Evolutionary conservation across 2,797 vertebrate genomes (phyloP).

Genomic region (Channa striata): DNA sequence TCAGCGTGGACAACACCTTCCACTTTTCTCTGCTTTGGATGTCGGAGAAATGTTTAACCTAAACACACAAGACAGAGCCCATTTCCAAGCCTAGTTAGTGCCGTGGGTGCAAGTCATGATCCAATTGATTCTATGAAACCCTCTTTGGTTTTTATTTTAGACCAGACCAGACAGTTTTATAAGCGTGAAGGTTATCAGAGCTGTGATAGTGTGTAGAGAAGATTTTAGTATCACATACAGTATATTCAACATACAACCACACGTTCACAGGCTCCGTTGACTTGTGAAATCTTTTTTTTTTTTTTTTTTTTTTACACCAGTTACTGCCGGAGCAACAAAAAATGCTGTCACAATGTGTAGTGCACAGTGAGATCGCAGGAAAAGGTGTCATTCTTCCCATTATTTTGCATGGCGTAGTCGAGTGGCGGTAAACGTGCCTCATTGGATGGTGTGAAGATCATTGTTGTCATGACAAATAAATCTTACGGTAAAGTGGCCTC

Average conservation of each 20-base stretch:
- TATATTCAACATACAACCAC: background rate
- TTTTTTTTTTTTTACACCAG: background rate
- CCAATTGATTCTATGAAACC: constrained; percentile 31
- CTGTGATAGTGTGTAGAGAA: constrained; percentile 1
- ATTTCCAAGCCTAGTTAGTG: constrained; percentile 8
- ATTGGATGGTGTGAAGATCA: constrained; percentile 5
- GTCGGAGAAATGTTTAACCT: background rate
- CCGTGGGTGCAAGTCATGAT: constrained; percentile 2
- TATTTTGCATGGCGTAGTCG: constrained; percentile 3
- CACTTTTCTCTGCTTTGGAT: background rate
- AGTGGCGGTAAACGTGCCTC: background rate
- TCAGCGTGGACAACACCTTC: background rate
- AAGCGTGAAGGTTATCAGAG: constrained; percentile 1
- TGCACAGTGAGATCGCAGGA: background rate
- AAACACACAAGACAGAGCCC: background rate
- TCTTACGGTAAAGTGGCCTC: background rate
- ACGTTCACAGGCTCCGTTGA: background rate
- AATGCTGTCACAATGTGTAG: background rate
- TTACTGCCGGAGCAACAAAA: constrained; percentile 1
- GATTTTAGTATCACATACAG: background rate
- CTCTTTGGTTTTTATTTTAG: constrained; percentile 22
- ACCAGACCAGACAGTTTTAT: background rate
- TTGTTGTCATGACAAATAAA: constrained; percentile 14
- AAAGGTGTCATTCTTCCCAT: background rate
- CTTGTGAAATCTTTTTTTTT: background rate